These are phyloP conservation scores for Tetramorium alpestre DNA, from an alignment of 1,140 invertebrate genomes.

Conservation along the genomic window DNA sequence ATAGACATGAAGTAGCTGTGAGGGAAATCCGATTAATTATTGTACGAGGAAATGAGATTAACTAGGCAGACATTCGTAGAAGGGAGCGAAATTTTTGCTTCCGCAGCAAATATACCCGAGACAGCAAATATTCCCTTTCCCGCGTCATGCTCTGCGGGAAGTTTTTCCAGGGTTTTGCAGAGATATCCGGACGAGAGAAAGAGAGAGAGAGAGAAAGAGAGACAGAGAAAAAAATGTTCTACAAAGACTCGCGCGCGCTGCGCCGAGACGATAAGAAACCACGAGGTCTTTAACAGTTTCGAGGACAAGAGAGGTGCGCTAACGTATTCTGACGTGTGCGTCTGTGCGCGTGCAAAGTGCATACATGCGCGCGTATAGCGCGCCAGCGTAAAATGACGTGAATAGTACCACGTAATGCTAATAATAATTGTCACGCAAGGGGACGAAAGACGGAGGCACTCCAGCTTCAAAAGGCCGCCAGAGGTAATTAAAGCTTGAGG, in stretches of 20 bases:
- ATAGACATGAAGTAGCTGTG: constrained; percentile 22
- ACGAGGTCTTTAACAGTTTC: constrained; percentile 44
- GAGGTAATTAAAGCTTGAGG: constrained; percentile 76
- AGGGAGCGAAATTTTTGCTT: constrained; percentile 55
- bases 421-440: constrained; percentile 68
- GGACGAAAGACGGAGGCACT: constrained; percentile 50
- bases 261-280: constrained; percentile 37
- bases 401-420: constrained; percentile 55
- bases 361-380: background rate
- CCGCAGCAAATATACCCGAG: constrained; percentile 57
- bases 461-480: constrained; percentile 73
- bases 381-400: constrained; percentile 37
- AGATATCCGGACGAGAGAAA: background rate
- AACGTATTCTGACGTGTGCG: background rate
- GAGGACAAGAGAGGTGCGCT: constrained; percentile 8
- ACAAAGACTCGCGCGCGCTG: constrained; percentile 23
- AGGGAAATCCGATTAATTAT: constrained; percentile 58
- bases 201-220: constrained; percentile 7
- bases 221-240: constrained; percentile 10
- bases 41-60: constrained; percentile 49
- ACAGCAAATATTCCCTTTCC: constrained; percentile 56
- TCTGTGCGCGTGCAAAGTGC: background rate
- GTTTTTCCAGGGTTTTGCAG: constrained; percentile 43
- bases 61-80: constrained; percentile 36
- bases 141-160: constrained; percentile 29